These are phyloP conservation scores for Brachyrhaphis roseni DNA, from an alignment of 2,797 vertebrate species.

Conservation along the genomic window DNA sequence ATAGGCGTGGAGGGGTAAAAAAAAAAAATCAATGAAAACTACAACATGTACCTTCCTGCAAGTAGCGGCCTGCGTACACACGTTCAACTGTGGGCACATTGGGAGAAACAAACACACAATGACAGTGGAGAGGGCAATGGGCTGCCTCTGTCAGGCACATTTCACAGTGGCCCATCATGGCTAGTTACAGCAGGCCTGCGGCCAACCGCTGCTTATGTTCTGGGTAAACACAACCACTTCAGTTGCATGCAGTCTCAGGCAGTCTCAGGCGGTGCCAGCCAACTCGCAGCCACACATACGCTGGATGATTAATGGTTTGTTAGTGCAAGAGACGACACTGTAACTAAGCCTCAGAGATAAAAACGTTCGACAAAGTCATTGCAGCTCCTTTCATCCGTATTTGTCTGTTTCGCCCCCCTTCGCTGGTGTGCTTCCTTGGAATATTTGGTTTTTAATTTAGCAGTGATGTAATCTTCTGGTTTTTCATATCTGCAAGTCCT, in stretches of 20 bases:
- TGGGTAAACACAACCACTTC: conserved; percentile 75
- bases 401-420: conserved; percentile 14
- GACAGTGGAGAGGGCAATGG: conserved; percentile 55
- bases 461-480: conserved; percentile 63
- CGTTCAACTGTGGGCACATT: conserved; percentile 1
- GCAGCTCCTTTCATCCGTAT: conserved; percentile 32
- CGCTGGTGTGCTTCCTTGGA: conserved; percentile 37
- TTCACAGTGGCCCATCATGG: conserved; percentile 81
- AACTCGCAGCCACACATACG: conserved; percentile 52
- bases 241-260: conserved; percentile 50
- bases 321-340: conserved; percentile 66
- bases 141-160: conserved; percentile 79
- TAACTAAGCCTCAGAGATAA: conserved; percentile 58
- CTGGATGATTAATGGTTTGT: conserved; percentile 77
- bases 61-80: background rate
- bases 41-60: conserved; percentile 16
- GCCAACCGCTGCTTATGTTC: conserved; percentile 72
- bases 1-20: background rate
- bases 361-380: conserved; percentile 53
- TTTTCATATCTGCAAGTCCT: conserved; percentile 52
- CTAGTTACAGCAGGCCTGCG: conserved; percentile 64
- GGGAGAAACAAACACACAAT: conserved; percentile 34
- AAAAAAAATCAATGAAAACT: conserved; percentile 12
- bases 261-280: conserved; percentile 40
- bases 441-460: conserved; percentile 58